Evolutionary conservation across 2,113 vertebrate genomes (phyloP).

Genomic region (Poecile atricapillus): DNA sequence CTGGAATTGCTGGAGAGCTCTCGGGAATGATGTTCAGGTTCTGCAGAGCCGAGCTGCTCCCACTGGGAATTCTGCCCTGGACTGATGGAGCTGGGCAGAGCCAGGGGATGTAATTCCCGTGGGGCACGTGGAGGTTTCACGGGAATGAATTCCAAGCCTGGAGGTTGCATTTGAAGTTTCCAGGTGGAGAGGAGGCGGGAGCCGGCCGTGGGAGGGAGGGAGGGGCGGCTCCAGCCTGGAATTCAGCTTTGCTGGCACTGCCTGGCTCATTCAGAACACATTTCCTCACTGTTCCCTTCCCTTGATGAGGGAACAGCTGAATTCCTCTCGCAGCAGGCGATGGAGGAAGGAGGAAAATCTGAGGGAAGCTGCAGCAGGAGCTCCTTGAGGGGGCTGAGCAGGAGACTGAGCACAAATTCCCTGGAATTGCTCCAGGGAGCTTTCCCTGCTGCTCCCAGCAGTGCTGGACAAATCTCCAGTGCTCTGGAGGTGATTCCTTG

Average conservation of each 20-base stretch:
- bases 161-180: neutral
- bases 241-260: neutral
- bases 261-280: neutral
- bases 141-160: neutral
- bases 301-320: neutral
- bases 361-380: neutral
- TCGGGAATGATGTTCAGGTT: neutral
- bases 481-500: neutral
- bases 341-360: neutral
- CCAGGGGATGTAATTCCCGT: rapidly evolving
- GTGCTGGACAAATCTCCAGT: neutral
- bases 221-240: neutral
- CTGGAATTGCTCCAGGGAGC: neutral
- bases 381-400: neutral
- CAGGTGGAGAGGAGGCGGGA: neutral
- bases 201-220: neutral
- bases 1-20: neutral
- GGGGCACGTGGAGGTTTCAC: neutral
- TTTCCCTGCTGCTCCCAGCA: neutral
- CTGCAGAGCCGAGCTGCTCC: neutral
- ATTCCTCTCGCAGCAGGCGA: neutral
- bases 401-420: neutral
- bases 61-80: neutral
- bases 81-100: neutral
- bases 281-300: neutral